Evolutionary conservation across 2,888 invertebrate species (phyloP).

Genomic region (Amorpha juglandis): DNA sequence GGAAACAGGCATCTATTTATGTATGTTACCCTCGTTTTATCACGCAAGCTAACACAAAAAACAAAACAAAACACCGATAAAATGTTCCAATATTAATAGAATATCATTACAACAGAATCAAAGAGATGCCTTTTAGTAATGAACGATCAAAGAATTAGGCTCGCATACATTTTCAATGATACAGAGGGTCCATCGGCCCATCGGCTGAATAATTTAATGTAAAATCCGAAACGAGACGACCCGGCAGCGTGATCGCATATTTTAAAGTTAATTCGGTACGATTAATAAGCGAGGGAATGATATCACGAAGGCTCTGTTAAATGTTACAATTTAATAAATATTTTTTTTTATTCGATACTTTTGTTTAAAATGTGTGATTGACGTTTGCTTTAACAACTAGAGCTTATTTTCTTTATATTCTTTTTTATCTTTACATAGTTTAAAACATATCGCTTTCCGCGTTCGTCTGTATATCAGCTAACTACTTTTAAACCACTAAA

Average conservation of each 20-base stretch:
- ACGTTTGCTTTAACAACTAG: no score
- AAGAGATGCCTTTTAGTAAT: slow-evolving; percentile 17
- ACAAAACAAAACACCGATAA: slow-evolving; percentile 5
- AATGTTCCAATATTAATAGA: slow-evolving; percentile 22
- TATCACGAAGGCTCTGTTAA: neutral
- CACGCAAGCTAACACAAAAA: no score
- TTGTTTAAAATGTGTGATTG: no score
- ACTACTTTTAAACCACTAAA: no score
- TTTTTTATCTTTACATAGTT: no score
- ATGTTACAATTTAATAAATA: no score
- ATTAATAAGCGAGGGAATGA: neutral
- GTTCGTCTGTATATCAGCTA: no score
- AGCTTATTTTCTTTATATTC: no score
- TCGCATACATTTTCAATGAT: slow-evolving; percentile 14
- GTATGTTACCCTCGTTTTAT: no score
- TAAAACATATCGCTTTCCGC: no score
- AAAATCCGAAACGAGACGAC: slow-evolving; percentile 17
- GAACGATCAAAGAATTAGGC: slow-evolving; percentile 26
- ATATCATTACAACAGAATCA: slow-evolving; percentile 15
- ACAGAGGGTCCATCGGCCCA: slow-evolving; percentile 10
- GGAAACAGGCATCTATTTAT: no score
- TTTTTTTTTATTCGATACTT: no score
- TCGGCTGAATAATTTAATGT: slow-evolving; percentile 21
- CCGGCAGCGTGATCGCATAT: slow-evolving; percentile 11
- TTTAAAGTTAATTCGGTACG: slow-evolving; percentile 13